Conservation (phyloP, 1,140 invertebrate genomes). For the Drosophila pallidifrons region DNA sequence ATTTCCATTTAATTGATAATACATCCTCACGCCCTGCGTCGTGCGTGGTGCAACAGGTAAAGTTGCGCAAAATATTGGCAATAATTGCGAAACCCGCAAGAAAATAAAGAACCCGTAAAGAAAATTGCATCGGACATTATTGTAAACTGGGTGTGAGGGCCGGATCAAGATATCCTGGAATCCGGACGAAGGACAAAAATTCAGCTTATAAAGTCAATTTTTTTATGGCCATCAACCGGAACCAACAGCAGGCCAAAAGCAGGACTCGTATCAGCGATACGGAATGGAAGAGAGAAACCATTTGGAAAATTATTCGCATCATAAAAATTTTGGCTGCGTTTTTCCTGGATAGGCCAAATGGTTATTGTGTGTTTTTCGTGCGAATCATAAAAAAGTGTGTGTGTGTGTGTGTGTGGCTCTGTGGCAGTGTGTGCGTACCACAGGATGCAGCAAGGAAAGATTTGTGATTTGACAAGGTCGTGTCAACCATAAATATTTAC, state of each 20-base stretch:
- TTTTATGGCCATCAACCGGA: slow-evolving; percentile 76
- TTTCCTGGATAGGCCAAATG: slow-evolving; percentile 41
- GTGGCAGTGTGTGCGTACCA: slow-evolving; percentile 26
- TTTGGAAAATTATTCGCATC: slow-evolving; percentile 74
- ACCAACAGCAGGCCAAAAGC: slow-evolving; percentile 30
- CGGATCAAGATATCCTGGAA: slow-evolving; percentile 20
- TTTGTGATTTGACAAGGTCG: slow-evolving; percentile 61
- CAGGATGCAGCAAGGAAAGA: slow-evolving; percentile 30
- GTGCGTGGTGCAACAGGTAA: slow-evolving; percentile 47
- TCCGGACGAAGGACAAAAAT: slow-evolving; percentile 30
- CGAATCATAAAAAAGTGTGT: slow-evolving; percentile 74
- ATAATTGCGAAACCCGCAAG: slow-evolving; percentile 59
- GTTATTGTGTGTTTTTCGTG: slow-evolving; percentile 53
- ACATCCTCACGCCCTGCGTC: background rate
- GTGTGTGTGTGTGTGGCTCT: slow-evolving; percentile 20
- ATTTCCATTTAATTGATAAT: background rate
- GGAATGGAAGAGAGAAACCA: slow-evolving; percentile 53
- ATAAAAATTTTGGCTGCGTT: slow-evolving; percentile 67
- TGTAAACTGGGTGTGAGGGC: slow-evolving; percentile 57
- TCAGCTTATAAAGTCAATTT: slow-evolving; percentile 78
- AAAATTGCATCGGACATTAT: slow-evolving; percentile 29
- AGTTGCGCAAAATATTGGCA: slow-evolving; percentile 1
- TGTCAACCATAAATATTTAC: slow-evolving; percentile 82
- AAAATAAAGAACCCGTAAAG: slow-evolving; percentile 16
- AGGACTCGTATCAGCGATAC: background rate